Percentiles rank a stretch among this genome's conserved stretches.
phyloP scores from a whole-genome alignment of 2,113 vertebrate species.

The Phalacrocorax aristotelis region DNA sequence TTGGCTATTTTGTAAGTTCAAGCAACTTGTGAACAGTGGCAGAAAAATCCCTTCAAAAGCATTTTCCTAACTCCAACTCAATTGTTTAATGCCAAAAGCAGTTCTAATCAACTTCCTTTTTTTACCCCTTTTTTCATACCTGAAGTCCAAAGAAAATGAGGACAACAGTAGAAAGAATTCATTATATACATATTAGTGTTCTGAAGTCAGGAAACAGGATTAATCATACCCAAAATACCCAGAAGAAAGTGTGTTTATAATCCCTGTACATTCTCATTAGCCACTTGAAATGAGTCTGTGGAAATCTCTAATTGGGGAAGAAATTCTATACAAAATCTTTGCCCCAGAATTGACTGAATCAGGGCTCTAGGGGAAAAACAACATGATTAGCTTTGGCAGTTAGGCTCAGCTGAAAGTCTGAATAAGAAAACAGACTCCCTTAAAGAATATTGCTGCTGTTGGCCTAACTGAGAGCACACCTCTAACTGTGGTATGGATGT shows the following conservation, averaged over 20 bases:
- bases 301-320: conserved; percentile 63
- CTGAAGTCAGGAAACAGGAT: conserved; percentile 53
- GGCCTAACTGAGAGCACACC: not conserved
- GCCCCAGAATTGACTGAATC: conserved; percentile 64
- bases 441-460: not conserved
- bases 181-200: conserved; percentile 49
- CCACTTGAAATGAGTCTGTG: conserved; percentile 32
- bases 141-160: conserved; percentile 39
- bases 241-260: conserved; percentile 59
- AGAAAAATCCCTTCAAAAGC: conserved; percentile 38
- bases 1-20: conserved; percentile 4
- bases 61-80: conserved; percentile 17
- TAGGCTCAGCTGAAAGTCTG: conserved; percentile 13
- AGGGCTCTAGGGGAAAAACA: conserved; percentile 49
- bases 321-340: conserved; percentile 67
- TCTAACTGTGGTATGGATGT: not conserved
- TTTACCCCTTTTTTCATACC: not conserved
- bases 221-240: conserved; percentile 56
- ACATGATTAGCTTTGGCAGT: conserved; percentile 58
- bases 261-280: conserved; percentile 59
- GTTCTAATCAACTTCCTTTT: conserved; percentile 11
- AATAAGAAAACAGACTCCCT: conserved; percentile 1
- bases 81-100: conserved; percentile 54
- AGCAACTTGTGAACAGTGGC: not conserved
- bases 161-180: conserved; percentile 38